Evolutionary conservation across 2,113 vertebrate species (phyloP).

Genomic region (Felis chaus): DNA sequence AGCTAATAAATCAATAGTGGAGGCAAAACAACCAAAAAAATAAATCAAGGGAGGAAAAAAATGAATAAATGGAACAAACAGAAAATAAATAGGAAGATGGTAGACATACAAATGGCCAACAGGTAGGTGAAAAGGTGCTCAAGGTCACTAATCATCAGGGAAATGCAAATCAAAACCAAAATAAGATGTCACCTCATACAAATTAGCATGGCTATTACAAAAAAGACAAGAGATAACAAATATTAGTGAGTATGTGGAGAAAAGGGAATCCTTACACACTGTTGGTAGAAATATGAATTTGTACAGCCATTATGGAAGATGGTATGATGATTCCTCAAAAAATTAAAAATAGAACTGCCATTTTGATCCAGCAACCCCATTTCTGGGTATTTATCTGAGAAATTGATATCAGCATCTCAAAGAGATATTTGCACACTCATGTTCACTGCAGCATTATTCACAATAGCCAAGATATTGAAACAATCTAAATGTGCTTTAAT

Average conservation of each 20-base stretch:
- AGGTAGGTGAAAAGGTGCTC: background rate
- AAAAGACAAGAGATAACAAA: background rate
- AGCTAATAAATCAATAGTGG: background rate
- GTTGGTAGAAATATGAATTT: background rate
- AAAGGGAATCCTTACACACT: background rate
- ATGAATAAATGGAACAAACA: background rate
- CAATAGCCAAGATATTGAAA: background rate
- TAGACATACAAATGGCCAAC: too few species aligned
- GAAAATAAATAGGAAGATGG: background rate
- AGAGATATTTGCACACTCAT: background rate
- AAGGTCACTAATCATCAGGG: background rate
- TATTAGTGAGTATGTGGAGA: background rate
- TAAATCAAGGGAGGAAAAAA: background rate
- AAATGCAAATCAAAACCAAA: background rate
- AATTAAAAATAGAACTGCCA: background rate
- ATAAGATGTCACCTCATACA: background rate
- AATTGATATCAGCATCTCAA: background rate
- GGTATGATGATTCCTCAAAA: background rate
- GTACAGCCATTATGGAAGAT: background rate
- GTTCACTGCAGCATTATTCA: background rate
- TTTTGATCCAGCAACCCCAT: background rate
- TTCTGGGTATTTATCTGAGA: background rate
- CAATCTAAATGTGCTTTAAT: background rate
- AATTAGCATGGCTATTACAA: background rate
- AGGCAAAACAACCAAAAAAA: background rate